Base-by-base conservation (phyloP, 2,797 vertebrate species). In the Halcyon leucocephala region DNA sequence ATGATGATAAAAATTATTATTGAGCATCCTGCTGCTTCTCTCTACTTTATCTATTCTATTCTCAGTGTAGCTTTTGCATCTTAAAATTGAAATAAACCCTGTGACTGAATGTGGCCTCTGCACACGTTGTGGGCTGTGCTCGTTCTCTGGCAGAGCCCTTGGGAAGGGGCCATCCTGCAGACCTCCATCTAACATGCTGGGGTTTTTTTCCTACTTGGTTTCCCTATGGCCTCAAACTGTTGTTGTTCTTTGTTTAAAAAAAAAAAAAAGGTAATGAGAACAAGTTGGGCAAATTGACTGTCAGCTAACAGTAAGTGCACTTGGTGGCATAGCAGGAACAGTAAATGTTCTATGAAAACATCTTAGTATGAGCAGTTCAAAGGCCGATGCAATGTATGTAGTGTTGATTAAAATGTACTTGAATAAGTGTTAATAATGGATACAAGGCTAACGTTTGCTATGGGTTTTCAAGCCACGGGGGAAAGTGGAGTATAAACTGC, bases 381-480 rank as follows among this genome's bases (percentile, higher is more conserved):
- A 79, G 78, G 42, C 57, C 1, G 0, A 35, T 71, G 49, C 10
- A 37, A 69, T 54, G 41, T 72, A 72, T 65, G 19, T 67, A 42
- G 49, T n/a, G 18, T 80, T 94, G 84, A 71, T 93, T 86, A 90
- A 86, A 89, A 84, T 64, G 35, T 86, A 26, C 54, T 89, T 77
- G 31, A 88, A 35, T 46, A 66, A 72, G 31, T 88, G 69, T 92
- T 95, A 93, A 80, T 88, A 96, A 94, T 79, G 25, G 70, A 66
- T 93, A 90, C 2, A 77, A 26, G 86, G 35, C 33, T 95, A 86
- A 65, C 67, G 71, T 90, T 93, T 78, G 39, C n/a, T 78, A n/a
- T 60, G 51, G 39, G 8, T 55, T 94, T 84, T 90, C 42, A 90
- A 73, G 25, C 25, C 89, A 51, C 22, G 46, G 24, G 78, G 83